phyloP scores from a whole-genome alignment of 2,113 vertebrate genomes.

The Alexandromys fortis region DNA sequence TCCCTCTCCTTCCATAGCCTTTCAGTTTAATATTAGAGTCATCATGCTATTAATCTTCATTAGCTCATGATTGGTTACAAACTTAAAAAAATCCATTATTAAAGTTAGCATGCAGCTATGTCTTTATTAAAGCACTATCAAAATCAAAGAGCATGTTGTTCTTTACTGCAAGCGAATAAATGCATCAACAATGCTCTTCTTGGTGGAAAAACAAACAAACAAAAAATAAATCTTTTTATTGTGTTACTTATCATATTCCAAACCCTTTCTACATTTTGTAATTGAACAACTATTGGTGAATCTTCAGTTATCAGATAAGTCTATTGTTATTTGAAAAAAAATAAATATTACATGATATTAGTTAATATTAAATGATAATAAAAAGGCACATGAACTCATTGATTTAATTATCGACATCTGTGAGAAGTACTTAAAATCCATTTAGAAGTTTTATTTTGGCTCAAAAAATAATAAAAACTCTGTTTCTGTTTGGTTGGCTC shows the following conservation, averaged over 20 bases:
- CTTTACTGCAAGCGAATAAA: not conserved
- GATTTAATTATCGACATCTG: not conserved
- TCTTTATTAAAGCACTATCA: conserved; percentile 35
- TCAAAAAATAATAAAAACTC: not conserved
- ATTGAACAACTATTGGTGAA: not conserved
- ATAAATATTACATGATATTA: not conserved
- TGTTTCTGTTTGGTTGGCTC: not conserved
- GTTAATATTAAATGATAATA: conserved; percentile 1
- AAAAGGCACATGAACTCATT: not conserved
- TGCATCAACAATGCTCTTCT: not conserved
- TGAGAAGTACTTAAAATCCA: not conserved
- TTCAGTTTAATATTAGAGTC: conserved; percentile 39
- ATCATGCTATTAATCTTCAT: conserved; percentile 23
- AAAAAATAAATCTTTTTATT: not conserved
- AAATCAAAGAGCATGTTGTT: not conserved
- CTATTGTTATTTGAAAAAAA: not conserved
- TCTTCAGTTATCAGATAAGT: not conserved
- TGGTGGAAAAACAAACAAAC: not conserved
- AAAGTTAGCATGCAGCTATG: conserved; percentile 2
- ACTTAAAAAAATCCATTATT: conserved; percentile 31
- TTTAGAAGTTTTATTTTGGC: not conserved
- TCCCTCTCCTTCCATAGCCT: not conserved
- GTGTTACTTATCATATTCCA: not conserved
- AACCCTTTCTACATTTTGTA: not conserved
- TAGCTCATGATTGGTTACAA: not conserved